These are phyloP conservation scores for Clarias gariepinus DNA, from an alignment of 2,113 vertebrate genomes.

Conservation along the genomic window DNA sequence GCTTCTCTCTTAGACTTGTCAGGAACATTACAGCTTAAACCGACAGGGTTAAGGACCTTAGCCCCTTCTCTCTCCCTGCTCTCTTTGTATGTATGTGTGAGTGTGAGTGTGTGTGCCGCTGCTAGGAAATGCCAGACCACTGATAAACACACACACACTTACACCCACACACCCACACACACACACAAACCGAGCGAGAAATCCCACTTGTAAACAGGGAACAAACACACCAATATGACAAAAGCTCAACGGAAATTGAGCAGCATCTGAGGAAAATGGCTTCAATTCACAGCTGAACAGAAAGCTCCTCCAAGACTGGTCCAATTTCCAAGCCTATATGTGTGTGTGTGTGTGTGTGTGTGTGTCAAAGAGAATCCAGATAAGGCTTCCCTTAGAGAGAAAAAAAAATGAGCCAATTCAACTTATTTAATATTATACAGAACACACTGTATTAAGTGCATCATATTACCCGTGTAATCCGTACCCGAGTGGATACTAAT, in stretches of 20 bases:
- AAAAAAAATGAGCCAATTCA: neutral
- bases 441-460: neutral
- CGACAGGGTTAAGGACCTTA: constrained; percentile 56
- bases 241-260: constrained; percentile 57
- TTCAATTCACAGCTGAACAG: constrained; percentile 49
- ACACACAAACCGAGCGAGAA: constrained; percentile 40
- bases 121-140: constrained; percentile 42
- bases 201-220: constrained; percentile 53
- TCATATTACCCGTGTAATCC: neutral
- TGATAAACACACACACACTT: constrained; percentile 47
- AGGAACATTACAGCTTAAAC: constrained; percentile 55
- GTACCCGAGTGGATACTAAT: neutral
- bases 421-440: neutral
- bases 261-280: constrained; percentile 46
- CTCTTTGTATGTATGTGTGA: constrained; percentile 5
- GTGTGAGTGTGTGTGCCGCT: neutral
- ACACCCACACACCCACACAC: constrained; percentile 37
- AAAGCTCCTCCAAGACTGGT: constrained; percentile 32
- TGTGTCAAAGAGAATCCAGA: constrained; percentile 2
- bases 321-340: constrained; percentile 7
- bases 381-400: neutral
- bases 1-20: constrained; percentile 43
- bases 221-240: constrained; percentile 56
- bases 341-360: constrained; percentile 21
- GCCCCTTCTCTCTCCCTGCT: constrained; percentile 45